A percentile compares a stretch with the other conserved stretches of the same genome.
phyloP scores from a whole-genome alignment of 2,797 vertebrate species.

The Muraenolepis orangiensis region DNA sequence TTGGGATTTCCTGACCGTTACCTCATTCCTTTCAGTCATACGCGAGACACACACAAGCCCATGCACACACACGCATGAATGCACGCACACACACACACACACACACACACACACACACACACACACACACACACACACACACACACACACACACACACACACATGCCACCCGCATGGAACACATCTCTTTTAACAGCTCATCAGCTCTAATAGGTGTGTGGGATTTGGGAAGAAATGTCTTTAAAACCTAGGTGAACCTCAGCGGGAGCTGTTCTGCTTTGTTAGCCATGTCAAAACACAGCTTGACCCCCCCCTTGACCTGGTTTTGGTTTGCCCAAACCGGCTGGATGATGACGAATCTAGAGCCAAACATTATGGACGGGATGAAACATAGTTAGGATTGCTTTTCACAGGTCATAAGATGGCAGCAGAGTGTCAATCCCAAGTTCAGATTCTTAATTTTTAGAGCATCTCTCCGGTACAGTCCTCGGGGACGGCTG shows the following conservation, averaged over 20 bases:
- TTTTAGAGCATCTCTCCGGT: background rate
- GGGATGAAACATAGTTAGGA: background rate
- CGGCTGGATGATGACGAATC: background rate
- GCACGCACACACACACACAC: background rate
- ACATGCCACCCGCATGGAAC: background rate
- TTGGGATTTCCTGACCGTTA: constrained; percentile 70
- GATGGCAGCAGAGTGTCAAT: background rate
- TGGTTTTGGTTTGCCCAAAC: background rate
- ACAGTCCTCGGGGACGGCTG: background rate
- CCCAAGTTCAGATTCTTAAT: background rate
- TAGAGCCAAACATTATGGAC: background rate
- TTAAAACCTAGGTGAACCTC: background rate
- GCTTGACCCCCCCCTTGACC: background rate
- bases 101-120: background rate
- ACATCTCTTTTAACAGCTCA: background rate
- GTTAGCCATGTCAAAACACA: background rate
- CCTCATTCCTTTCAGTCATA: constrained; percentile 56
- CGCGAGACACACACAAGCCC: constrained; percentile 18
- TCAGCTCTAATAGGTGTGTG: background rate
- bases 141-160: background rate
- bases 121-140: background rate
- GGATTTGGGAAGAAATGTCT: background rate
- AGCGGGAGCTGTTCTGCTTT: background rate
- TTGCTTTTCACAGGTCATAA: background rate
- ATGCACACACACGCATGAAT: background rate